Conservation (phyloP, 2,888 invertebrate genomes). For the Leptinotarsa juncta region DNA sequence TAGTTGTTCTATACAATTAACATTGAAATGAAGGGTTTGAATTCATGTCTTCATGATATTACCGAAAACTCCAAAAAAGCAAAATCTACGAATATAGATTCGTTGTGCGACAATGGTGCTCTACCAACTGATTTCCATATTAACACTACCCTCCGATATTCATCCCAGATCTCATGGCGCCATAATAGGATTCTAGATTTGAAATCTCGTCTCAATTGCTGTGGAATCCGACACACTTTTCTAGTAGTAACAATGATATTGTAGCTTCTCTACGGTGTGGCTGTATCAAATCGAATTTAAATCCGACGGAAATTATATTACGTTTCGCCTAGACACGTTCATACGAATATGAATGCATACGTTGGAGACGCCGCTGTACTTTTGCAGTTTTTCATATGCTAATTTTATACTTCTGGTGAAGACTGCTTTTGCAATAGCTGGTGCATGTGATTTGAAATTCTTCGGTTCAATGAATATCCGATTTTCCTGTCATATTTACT, state of each 20-base stretch:
- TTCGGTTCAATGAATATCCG: neutral
- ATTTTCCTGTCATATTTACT: neutral
- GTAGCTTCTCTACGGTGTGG: neutral
- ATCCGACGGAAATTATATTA: slow-evolving; percentile 42
- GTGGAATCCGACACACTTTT: neutral
- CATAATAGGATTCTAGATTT: slow-evolving; percentile 3
- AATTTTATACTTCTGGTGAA: slow-evolving; percentile 22
- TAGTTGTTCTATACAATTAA: too few species aligned
- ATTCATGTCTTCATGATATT: too few species aligned
- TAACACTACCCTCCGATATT: too few species aligned
- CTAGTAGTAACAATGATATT: slow-evolving; percentile 16
- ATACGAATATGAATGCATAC: slow-evolving; percentile 6
- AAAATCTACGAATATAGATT: too few species aligned
- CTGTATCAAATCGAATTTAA: slow-evolving; percentile 39
- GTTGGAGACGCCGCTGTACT: slow-evolving; percentile 20
- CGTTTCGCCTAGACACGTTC: slow-evolving; percentile 32
- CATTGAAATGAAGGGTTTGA: too few species aligned
- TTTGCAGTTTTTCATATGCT: slow-evolving; percentile 29
- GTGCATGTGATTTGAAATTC: neutral
- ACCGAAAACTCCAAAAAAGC: too few species aligned
- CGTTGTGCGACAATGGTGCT: too few species aligned
- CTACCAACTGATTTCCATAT: too few species aligned
- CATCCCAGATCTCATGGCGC: neutral
- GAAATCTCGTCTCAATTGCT: neutral
- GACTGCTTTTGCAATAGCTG: neutral